phyloP scores from a whole-genome alignment of 1,140 invertebrate species.

The Neodiprion fabricii region DNA sequence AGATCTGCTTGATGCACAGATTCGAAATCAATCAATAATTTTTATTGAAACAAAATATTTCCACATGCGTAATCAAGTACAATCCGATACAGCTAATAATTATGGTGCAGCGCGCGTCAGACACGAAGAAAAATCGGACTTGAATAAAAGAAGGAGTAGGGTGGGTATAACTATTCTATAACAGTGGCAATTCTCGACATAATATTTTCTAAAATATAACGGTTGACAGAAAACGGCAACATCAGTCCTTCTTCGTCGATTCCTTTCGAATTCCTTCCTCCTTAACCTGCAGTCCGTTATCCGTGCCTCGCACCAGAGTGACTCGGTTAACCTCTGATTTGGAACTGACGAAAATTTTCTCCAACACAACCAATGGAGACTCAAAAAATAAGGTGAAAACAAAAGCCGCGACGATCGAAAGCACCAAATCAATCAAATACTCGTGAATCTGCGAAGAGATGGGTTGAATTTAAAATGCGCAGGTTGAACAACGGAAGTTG shows the following conservation, averaged over 20 bases:
- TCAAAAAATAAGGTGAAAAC: slow-evolving; percentile 29
- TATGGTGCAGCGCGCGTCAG: too few species aligned
- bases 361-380: slow-evolving; percentile 29
- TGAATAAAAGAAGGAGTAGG: not conserved
- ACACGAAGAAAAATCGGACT: too few species aligned
- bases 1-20: too few species aligned
- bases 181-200: not conserved
- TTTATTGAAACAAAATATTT: too few species aligned
- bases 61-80: too few species aligned
- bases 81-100: too few species aligned
- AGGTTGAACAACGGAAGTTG: too few species aligned
- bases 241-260: not conserved
- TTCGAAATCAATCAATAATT: too few species aligned
- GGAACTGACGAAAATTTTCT: slow-evolving; percentile 26
- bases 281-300: not conserved
- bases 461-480: too few species aligned
- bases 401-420: slow-evolving; percentile 24
- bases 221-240: not conserved
- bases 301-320: not conserved
- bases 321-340: not conserved
- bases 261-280: too few species aligned
- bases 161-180: not conserved
- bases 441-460: slow-evolving; percentile 22
- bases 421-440: slow-evolving; percentile 24
- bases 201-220: not conserved